Base-by-base conservation (phyloP, 2,888 invertebrate species). In the Melanchra persicariae region DNA sequence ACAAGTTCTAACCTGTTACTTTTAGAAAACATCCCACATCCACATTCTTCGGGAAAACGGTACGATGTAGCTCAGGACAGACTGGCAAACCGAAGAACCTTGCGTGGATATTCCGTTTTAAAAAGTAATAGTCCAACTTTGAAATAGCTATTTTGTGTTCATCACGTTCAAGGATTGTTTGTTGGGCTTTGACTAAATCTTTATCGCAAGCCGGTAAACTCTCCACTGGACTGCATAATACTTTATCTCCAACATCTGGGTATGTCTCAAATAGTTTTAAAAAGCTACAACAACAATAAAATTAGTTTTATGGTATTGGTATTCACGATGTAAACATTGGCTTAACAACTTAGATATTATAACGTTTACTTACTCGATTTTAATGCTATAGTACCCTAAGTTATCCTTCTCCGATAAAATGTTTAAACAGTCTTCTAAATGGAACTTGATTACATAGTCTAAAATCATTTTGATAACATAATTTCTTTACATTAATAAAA, bases 1-100 rank as follows among this genome's bases (percentile, higher is more conserved):
- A 55, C 66, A 45, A 40, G 43, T 70, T 70, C 84, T 83, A 95
- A 94, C 98, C 98, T 88, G 97, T 97, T 40, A 98, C 95, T 91
- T 97, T 97, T 69, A 98, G 91, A 93, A 98, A 98, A 85, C 96
- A 96, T 81, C 97, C 97, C 84, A 97, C 93, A 93, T 98, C 98
- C 71, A 97, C 96, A 91, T 97, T 97, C 82, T 96, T 96, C 0
- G 98, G 98, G 86, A 98, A 97, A 54, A 96, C 92, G 22, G 96
- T 96, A 74, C 97, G 93, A 87, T 97, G 97, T 26, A 97, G 91
- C 88, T 97, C 97, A 24, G 97, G 97, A 88, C 97, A 97, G 0
- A 97, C 96, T 0, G 98, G 98, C 73, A 98, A 92, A 34, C 97
- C 97, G 92, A 94, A 96, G 85, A 97, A 96, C 84, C 98, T 95